Evolutionary conservation across 2,888 invertebrate species (phyloP), one percentile per base, ranked within the genome.

Genomic region (Cacoxenus indagator): DNA sequence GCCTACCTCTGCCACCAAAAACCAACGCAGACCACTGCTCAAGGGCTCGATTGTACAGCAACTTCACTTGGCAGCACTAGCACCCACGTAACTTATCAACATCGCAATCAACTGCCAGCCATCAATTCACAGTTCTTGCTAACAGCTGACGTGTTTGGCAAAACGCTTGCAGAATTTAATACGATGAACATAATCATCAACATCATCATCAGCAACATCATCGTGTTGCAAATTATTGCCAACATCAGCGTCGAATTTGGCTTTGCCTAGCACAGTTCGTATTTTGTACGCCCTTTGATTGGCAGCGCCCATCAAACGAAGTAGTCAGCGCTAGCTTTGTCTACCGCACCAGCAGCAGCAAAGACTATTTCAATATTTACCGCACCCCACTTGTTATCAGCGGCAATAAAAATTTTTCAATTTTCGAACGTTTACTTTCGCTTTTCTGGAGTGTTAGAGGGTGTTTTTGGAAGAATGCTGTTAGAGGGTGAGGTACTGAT

Each of bases 381-480:
- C 73, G 75, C 76, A 76, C 77, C 78, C 75, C 64, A 73, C 78
- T 80, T 82, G 82, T 80, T 82, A 80, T 80, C 82, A 73, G 76
- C 73, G 72, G 78, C 82, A 80, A 82, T 80, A 80, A 82, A n/a
- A 82, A 82, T 62, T 62, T 62, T 81, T 75, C 77, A 81, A 82
- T 82, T 82, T 82, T 80, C 81, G 81, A 81, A 80, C 82, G 78
- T 82, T 80, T 82, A 80, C 80, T 80, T 80, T 82, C 82, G 78
- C 81, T 82, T 80, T 82, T 82, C 8, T 5, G n/a, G n/a, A n/a
- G n/a, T n/a, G n/a, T n/a, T n/a, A n/a, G n/a, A n/a, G n/a, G n/a
- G n/a, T n/a, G n/a, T n/a, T n/a, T n/a, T n/a, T n/a, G n/a, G n/a
- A n/a, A n/a, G n/a, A n/a, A n/a, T n/a, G n/a, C n/a, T n/a, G n/a